phyloP scores from a whole-genome alignment of 2,888 invertebrate species.

The Platynereis dumerilii region DNA sequence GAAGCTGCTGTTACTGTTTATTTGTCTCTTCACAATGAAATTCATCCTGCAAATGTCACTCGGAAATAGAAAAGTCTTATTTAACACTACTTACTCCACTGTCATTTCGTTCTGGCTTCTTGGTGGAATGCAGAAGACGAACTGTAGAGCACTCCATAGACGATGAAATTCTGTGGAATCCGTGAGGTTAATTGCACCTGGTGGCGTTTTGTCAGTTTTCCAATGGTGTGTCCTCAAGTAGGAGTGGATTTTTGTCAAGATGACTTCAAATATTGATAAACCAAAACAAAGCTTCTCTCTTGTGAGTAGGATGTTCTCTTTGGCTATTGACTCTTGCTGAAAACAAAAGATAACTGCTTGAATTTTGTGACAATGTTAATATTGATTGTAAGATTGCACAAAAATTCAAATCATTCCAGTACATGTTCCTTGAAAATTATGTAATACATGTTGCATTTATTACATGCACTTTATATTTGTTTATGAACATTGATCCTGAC shows the following conservation, averaged over 20 bases:
- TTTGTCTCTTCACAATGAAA: too few relatives aligned
- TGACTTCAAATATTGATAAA: constrained; percentile 91
- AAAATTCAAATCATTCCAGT: neutral
- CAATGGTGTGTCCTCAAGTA: constrained; percentile 27
- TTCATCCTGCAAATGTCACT: too few relatives aligned
- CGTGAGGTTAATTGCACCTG: constrained; percentile 91
- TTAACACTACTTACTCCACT: constrained; percentile 38
- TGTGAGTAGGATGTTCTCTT: constrained; percentile 83
- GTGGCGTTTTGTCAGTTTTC: constrained; percentile 62
- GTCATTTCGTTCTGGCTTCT: constrained; percentile 35
- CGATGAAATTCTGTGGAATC: constrained; percentile 92
- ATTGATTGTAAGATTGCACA: too few relatives aligned
- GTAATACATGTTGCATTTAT: too few relatives aligned
- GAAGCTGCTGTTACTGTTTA: too few relatives aligned
- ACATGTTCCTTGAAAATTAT: neutral
- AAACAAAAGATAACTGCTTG: neutral
- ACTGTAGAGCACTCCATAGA: constrained; percentile 95
- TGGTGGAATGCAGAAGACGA: constrained; percentile 94
- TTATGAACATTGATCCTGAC: too few relatives aligned
- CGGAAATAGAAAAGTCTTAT: too few relatives aligned
- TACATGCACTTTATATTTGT: too few relatives aligned
- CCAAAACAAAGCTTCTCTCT: constrained; percentile 96
- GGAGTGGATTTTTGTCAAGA: constrained; percentile 75
- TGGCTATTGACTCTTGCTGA: constrained; percentile 34
- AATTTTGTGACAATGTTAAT: neutral